Base-by-base conservation (phyloP, 2,113 vertebrate genomes). In the Phyllostomus discolor region DNA sequence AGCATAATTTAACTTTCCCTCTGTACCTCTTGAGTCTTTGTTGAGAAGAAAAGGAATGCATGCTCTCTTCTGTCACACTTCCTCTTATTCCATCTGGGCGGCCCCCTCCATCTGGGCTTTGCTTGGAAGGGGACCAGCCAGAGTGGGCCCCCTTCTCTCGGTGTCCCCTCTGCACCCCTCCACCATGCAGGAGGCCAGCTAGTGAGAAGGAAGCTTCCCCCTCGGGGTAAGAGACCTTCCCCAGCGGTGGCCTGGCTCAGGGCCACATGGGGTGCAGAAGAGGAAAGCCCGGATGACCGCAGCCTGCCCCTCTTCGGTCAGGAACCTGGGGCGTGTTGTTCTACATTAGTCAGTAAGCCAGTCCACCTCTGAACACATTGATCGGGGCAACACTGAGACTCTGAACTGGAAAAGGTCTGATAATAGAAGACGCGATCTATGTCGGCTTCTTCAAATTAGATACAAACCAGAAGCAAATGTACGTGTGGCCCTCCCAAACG, bases 391-490 rank as follows among this genome's bases (percentile, higher is more conserved):
- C 69, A 57, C 57, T 0, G 3, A 90, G 79, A 85, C 69, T 64
- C 88, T 9, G 24, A 46, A 52, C 85, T 96, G 88, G 80, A 92
- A 88, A 43, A 48, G 28, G 33, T 76, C 64, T 59, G 33, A 94
- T 90, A 54, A 87, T 81, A 62, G 59, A 43, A 79, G 88, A 86
- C 15, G 19, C 1, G 0, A 19, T 79, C 92, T 90, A 2, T 41
- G 69, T 75, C 0, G 1, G 73, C 57, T 26, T 82, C 82, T 87
- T 46, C 90, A 88, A 85, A 69, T 96, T 85, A 95, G 90, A 81
- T 88, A 70, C 75, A 95, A 94, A 90, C 59, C 90, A 96, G 83
- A 94, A 82, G 35, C 87, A 94, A 69, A 80, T 89, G 66, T 80
- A 17, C 38, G 88, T 0, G 7, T 78, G 96, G 94, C 84, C 54